phyloP scores from a whole-genome alignment of 2,113 vertebrate species.

The Phodopus roborovskii region DNA sequence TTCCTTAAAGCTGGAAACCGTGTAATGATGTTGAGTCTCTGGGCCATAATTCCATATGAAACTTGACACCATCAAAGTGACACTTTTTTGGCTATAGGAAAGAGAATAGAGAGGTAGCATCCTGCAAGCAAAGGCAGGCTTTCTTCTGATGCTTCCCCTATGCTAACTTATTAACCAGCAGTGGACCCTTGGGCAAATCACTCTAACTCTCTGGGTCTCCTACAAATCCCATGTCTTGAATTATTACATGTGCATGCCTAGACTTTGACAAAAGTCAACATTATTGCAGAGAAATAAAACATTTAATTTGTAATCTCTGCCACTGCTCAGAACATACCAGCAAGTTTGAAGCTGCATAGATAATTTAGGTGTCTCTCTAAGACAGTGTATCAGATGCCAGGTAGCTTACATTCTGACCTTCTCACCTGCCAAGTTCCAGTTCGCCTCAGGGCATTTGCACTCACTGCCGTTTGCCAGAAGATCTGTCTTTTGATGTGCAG shows the following conservation, averaged over 20 bases:
- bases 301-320: background rate
- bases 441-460: background rate
- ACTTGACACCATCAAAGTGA: background rate
- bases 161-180: background rate
- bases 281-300: background rate
- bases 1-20: background rate
- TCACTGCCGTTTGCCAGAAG: background rate
- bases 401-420: background rate
- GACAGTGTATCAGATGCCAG: background rate
- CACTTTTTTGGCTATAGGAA: background rate
- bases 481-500: background rate
- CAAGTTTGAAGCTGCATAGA: background rate
- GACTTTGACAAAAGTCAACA: conserved; percentile 24
- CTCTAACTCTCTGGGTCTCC: background rate
- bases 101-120: background rate
- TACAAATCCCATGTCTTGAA: background rate
- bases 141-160: background rate
- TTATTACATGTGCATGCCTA: background rate
- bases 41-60: background rate
- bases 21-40: no score
- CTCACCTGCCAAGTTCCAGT: background rate
- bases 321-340: background rate
- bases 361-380: background rate
- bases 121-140: background rate
- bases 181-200: background rate